Evolutionary conservation across 2,888 invertebrate species (phyloP).

Genomic region (Acutogordius australiensis): DNA sequence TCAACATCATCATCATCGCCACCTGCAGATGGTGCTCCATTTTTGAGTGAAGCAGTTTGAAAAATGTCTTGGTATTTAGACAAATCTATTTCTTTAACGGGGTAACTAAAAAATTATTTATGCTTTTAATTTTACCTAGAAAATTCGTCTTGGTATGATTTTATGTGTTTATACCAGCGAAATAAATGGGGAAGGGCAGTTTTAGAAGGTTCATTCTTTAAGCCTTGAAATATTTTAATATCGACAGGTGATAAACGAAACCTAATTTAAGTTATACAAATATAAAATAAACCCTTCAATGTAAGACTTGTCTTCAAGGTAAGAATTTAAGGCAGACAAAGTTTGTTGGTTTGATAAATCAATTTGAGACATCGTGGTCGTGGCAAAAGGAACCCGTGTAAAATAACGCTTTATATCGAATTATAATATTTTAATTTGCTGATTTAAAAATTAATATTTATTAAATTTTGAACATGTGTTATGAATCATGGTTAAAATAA

Average conservation of each 20-base stretch:
- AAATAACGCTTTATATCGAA: too few relatives aligned
- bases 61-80: not conserved
- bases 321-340: not conserved
- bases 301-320: not conserved
- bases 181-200: not conserved
- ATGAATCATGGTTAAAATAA: too few relatives aligned
- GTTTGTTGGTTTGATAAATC: too few relatives aligned
- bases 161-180: slow-evolving; percentile 7
- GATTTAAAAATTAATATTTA: too few relatives aligned
- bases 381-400: too few relatives aligned
- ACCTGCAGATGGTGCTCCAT: too few relatives aligned
- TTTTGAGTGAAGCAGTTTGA: not conserved
- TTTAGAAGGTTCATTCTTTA: not conserved
- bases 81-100: not conserved
- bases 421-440: too few relatives aligned
- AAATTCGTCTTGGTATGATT: slow-evolving; percentile 9
- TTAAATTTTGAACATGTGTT: too few relatives aligned
- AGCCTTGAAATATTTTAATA: not conserved
- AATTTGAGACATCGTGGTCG: too few relatives aligned
- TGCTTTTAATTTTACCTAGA: not conserved
- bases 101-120: not conserved
- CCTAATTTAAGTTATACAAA: not conserved
- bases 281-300: slow-evolving; percentile 6
- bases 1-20: slow-evolving; percentile 3
- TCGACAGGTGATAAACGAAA: slow-evolving; percentile 6